Evolutionary conservation across 2,797 vertebrate genomes (phyloP).

Genomic region (Eulemur mongoz): DNA sequence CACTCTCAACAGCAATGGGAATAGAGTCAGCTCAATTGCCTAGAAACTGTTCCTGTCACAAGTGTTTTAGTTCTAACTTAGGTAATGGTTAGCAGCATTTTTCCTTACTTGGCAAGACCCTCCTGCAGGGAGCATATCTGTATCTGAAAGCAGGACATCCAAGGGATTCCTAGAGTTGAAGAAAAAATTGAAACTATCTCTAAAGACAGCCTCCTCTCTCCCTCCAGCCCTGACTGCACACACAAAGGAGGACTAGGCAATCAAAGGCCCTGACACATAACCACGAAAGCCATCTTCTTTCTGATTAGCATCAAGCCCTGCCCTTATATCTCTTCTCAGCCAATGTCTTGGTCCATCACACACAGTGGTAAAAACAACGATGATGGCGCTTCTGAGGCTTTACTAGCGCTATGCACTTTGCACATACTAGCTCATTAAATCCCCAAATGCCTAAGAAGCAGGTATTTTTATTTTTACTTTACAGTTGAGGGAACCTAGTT

Average conservation of each 20-base stretch:
- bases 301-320: background rate
- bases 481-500: background rate
- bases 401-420: background rate
- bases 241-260: background rate
- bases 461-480: background rate
- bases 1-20: background rate
- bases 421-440: background rate
- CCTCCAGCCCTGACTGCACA: rapidly evolving
- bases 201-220: background rate
- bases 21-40: constrained; percentile 16
- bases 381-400: background rate
- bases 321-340: background rate
- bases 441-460: background rate
- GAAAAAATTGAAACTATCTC: background rate
- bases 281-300: background rate
- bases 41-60: constrained; percentile 43
- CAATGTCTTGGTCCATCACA: background rate
- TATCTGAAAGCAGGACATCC: background rate
- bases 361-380: background rate
- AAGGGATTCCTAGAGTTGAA: background rate
- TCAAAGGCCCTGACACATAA: background rate
- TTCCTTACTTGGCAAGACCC: background rate
- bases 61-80: background rate
- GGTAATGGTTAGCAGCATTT: background rate
- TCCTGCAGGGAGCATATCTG: background rate